A percentile compares a stretch with the other conserved stretches of the same genome.
Conservation (phyloP, 1,140 invertebrate genomes). For the Hycleus phaleratus region DNA sequence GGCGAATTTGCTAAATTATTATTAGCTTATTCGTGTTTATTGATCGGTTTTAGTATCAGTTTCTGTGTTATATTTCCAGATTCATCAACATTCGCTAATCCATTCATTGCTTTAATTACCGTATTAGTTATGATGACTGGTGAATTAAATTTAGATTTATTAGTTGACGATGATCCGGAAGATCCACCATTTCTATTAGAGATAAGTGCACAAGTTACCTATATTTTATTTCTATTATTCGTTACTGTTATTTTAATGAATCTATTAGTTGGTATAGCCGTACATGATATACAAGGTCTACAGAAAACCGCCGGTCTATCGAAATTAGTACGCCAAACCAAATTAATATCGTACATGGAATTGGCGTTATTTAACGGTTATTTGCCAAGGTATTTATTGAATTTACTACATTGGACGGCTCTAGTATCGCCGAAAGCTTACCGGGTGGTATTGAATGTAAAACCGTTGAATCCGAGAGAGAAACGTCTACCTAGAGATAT, state of each 20-base stretch:
- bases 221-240: slow-evolving; percentile 64
- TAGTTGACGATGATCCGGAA: slow-evolving; percentile 55
- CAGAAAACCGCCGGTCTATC: slow-evolving; percentile 69
- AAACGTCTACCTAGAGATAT: slow-evolving; percentile 68
- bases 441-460: slow-evolving; percentile 66
- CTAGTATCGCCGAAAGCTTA: slow-evolving; percentile 68
- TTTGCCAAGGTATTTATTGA: slow-evolving; percentile 60
- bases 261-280: slow-evolving; percentile 69
- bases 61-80: slow-evolving; percentile 80
- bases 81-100: slow-evolving; percentile 68
- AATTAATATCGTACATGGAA: slow-evolving; percentile 68
- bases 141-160: slow-evolving; percentile 64
- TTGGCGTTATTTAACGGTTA: slow-evolving; percentile 61
- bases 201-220: slow-evolving; percentile 64
- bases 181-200: slow-evolving; percentile 54
- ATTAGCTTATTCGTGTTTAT: slow-evolving; percentile 72
- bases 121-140: slow-evolving; percentile 87
- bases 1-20: slow-evolving; percentile 77
- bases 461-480: slow-evolving; percentile 71
- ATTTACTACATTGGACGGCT: slow-evolving; percentile 64
- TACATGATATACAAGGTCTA: slow-evolving; percentile 70
- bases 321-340: slow-evolving; percentile 68
- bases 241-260: slow-evolving; percentile 79
- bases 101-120: slow-evolving; percentile 70
- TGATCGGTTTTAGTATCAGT: slow-evolving; percentile 78